phyloP scores from a whole-genome alignment of 2,797 vertebrate species.

The Cossypha dichroa region DNA sequence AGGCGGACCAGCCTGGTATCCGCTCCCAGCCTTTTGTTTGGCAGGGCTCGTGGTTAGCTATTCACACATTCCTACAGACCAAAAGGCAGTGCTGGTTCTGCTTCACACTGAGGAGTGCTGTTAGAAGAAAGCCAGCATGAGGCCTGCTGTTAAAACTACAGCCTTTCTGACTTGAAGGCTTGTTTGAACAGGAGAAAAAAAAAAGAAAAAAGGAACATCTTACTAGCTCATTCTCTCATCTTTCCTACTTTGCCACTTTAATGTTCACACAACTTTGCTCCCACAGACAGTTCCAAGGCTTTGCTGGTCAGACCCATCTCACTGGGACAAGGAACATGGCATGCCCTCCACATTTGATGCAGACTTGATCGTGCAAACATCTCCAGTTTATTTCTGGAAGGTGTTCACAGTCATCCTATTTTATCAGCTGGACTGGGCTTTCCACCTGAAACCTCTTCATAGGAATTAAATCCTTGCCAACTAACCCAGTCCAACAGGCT shows the following conservation, averaged over 20 bases:
- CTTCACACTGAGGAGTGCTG: background rate
- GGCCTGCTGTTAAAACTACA: background rate
- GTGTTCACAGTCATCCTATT: background rate
- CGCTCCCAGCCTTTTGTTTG: background rate
- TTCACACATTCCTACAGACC: background rate
- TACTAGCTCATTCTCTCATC: background rate
- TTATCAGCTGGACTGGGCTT: background rate
- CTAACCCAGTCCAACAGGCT: background rate
- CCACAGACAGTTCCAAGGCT: background rate
- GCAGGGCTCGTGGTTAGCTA: background rate
- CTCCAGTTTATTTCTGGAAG: background rate
- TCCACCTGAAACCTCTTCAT: background rate
- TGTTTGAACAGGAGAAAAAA: background rate
- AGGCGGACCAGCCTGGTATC: background rate
- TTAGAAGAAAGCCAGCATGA: background rate
- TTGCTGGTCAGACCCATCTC: background rate
- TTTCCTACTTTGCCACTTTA: background rate
- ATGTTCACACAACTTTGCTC: background rate
- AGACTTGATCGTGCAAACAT: background rate
- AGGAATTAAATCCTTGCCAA: background rate
- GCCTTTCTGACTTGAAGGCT: background rate
- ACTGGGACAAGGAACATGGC: background rate
- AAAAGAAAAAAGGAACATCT: background rate
- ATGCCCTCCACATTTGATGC: background rate
- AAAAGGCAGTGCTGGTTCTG: background rate